Evolutionary conservation across 2,888 invertebrate species (phyloP).

Genomic region (Diarsia rubi): DNA sequence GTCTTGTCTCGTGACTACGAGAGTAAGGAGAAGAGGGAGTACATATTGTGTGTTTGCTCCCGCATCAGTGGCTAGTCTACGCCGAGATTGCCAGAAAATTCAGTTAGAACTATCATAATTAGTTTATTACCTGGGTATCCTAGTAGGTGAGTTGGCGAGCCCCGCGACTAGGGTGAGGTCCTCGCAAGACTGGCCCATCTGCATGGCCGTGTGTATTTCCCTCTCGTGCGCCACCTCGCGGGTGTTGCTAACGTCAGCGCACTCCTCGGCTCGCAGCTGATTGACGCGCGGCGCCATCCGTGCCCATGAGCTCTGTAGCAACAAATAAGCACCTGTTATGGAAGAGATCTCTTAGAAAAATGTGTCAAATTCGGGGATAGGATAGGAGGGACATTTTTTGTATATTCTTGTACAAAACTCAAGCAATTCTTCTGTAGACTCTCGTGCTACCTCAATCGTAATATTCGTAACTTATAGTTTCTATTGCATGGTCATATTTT

Average conservation of each 20-base stretch:
- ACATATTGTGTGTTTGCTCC: neutral
- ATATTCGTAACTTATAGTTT: too few species aligned
- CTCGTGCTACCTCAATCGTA: neutral
- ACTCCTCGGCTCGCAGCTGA: slow-evolving; percentile 97
- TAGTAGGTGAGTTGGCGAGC: slow-evolving; percentile 90
- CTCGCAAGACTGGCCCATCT: slow-evolving; percentile 98
- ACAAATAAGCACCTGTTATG: slow-evolving; percentile 52
- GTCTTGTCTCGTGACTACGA: neutral
- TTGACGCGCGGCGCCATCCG: slow-evolving; percentile 96
- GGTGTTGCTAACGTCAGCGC: slow-evolving; percentile 95
- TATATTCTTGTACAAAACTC: neutral
- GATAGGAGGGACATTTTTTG: neutral
- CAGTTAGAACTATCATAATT: neutral
- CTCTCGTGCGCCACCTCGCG: slow-evolving; percentile 98
- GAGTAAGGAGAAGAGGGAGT: neutral
- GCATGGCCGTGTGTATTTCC: slow-evolving; percentile 97
- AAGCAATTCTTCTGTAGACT: neutral
- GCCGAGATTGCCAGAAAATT: neutral
- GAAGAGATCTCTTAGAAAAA: slow-evolving; percentile 15
- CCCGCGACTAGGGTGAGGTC: slow-evolving; percentile 92
- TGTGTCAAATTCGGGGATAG: neutral
- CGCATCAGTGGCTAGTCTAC: neutral
- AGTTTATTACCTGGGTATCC: slow-evolving; percentile 81
- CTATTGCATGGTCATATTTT: neutral
- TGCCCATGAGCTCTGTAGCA: slow-evolving; percentile 89